Base-by-base conservation (phyloP, 2,888 invertebrate species). In the Athalia circularis region DNA sequence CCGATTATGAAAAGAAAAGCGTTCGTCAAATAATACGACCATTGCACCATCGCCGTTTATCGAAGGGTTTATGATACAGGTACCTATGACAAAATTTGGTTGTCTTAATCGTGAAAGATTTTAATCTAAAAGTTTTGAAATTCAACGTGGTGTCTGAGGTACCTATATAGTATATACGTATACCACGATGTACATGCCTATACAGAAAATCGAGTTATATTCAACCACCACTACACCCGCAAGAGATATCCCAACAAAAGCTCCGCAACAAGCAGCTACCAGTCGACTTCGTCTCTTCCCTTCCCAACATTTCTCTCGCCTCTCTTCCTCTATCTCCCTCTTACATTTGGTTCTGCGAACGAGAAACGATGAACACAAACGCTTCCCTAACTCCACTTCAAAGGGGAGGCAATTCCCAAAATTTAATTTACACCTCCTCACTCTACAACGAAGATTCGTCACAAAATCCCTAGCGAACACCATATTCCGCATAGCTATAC, bases 201-300 rank as follows among this genome's bases (percentile, higher is more conserved):
- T 29, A 29, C 29, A 29, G 29, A 29, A 62, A 75, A 59, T 75
- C 62, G 75, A 75, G 62, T 62, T 75, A 52, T 75, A 62, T 64
- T 62, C 50, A 59, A 11, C 65, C 15, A 68, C 54, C 52, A n/a
- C 54, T 8, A 62, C 15, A 4, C 7, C 7, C 7, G 62, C 15
- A 62, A 29, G 62, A 74, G 61, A 64, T 62, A 75, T 15, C 75
- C 62, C 62, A 29, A 50, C 62, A 52, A 29, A 29, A 75, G 75
- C 61, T 64, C 15, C 48, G 29, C 29, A 29, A 29, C 29, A 29
- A 29, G 29, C 29, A 29, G 29, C 29, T 29, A 29, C 29, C 29
- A 29, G 29, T 29, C 29, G 29, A 29, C n/a, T 43, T 59, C 67
- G 52, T n/a, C 9, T 13, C 50, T n/a, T 50, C 13, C 11, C 3